These are phyloP conservation scores for Corythornis vintsioides DNA, from an alignment of 2,113 vertebrate genomes.

Conservation along the genomic window DNA sequence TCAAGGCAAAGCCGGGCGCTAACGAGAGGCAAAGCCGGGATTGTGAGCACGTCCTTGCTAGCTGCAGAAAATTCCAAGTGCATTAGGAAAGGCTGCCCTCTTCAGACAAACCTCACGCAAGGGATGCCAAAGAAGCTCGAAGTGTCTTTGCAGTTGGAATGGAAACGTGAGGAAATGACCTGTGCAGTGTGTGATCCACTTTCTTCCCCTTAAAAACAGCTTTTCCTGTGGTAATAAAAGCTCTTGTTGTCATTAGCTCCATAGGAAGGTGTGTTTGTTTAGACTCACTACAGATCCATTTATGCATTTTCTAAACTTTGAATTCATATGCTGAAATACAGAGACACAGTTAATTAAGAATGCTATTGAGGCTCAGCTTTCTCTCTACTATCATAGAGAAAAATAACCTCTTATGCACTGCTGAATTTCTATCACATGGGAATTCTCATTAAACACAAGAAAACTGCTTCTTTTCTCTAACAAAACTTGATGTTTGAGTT, in stretches of 20 bases:
- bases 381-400: slow-evolving; percentile 33
- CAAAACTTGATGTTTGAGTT: slow-evolving; percentile 26
- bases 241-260: not conserved
- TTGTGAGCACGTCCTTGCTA: not conserved
- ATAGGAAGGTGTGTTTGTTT: not conserved
- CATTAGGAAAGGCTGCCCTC: slow-evolving; percentile 80
- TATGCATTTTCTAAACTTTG: slow-evolving; percentile 4
- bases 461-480: slow-evolving; percentile 18
- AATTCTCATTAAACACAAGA: slow-evolving; percentile 56
- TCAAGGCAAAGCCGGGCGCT: not conserved
- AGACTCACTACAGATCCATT: not conserved
- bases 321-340: slow-evolving; percentile 20
- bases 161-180: not conserved
- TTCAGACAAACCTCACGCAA: slow-evolving; percentile 72
- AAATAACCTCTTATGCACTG: slow-evolving; percentile 45
- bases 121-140: not conserved
- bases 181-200: not conserved
- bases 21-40: not conserved
- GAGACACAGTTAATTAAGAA: slow-evolving; percentile 60
- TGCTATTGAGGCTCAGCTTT: slow-evolving; percentile 53
- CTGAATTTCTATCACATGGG: slow-evolving; percentile 37
- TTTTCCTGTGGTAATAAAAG: not conserved
- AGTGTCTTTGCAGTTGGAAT: not conserved
- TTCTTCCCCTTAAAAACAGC: not conserved
- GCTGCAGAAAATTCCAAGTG: slow-evolving; percentile 48